These are phyloP conservation scores for Cichlasoma orientale DNA, from an alignment of 2,797 vertebrate genomes.

Conservation along the genomic window DNA sequence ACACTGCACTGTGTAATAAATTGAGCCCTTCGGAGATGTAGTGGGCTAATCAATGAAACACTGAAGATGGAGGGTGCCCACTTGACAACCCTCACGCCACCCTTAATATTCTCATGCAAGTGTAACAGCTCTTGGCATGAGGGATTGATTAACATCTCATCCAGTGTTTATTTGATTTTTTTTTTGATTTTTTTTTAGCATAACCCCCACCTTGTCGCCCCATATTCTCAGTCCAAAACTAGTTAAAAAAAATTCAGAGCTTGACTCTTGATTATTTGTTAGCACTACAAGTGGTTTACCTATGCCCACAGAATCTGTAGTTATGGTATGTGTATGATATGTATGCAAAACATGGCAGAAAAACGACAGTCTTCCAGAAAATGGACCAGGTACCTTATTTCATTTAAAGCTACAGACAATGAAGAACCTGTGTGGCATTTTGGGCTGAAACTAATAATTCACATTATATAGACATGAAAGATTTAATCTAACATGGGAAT, in stretches of 20 bases:
- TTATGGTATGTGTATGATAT: background rate
- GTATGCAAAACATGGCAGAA: too few relatives aligned
- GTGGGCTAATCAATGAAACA: too few relatives aligned
- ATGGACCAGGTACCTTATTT: background rate
- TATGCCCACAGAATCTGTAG: background rate
- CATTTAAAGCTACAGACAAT: background rate
- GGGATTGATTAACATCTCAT: too few relatives aligned
- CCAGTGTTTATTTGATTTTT: too few relatives aligned
- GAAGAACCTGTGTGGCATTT: background rate
- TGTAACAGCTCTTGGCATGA: too few relatives aligned
- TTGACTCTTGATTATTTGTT: too few relatives aligned
- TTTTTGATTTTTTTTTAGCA: background rate
- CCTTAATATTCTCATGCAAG: too few relatives aligned
- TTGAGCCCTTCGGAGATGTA: background rate
- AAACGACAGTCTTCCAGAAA: too few relatives aligned
- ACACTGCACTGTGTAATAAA: background rate
- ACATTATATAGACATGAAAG: background rate
- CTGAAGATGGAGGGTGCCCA: too few relatives aligned
- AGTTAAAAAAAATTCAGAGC: too few relatives aligned
- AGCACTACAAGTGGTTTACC: background rate
- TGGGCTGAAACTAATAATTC: background rate
- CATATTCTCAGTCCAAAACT: too few relatives aligned
- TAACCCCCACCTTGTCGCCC: background rate
- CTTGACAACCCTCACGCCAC: too few relatives aligned
- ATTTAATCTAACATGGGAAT: background rate